phyloP scores from a whole-genome alignment of 64 coral and sea anemone genomes.

The Pocillopora verrucosa region DNA sequence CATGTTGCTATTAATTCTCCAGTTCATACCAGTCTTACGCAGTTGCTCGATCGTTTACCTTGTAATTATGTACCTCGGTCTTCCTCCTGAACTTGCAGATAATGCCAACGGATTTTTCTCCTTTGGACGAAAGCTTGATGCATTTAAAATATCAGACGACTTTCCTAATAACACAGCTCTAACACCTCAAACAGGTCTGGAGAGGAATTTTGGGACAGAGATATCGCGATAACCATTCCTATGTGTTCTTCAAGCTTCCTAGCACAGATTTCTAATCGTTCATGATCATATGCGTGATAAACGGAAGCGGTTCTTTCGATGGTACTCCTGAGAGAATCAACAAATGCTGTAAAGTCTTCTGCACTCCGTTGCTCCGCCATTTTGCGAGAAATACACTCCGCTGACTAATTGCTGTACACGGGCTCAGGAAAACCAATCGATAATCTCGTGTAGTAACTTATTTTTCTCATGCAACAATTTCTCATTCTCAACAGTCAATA shows the following conservation, averaged over 20 bases:
- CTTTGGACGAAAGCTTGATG: too few species aligned
- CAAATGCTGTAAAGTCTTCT: constrained; percentile 18
- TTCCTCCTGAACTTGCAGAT: too few species aligned
- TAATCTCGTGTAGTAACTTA: neutral
- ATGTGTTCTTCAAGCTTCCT: constrained; percentile 43
- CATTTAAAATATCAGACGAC: too few species aligned
- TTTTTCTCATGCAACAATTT: neutral
- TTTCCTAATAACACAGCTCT: neutral
- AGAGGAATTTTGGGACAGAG: constrained; percentile 13
- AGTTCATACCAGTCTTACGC: too few species aligned
- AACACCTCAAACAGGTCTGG: constrained; percentile 32
- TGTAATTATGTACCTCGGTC: too few species aligned
- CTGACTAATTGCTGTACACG: neutral
- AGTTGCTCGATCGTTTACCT: too few species aligned
- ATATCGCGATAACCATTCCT: constrained; percentile 22
- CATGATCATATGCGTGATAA: constrained; percentile 30
- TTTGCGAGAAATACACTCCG: neutral
- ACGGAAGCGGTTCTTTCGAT: constrained; percentile 13
- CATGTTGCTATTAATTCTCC: too few species aligned
- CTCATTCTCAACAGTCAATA: neutral
- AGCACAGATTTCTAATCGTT: constrained; percentile 40
- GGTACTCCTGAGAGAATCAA: constrained; percentile 2
- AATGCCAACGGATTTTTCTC: too few species aligned
- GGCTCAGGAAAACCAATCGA: neutral
- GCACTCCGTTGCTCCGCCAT: neutral